A percentile compares a stretch with the other conserved stretches of the same genome.
Conservation (phyloP, 2,888 invertebrate genomes). For the Papilio protenor region DNA sequence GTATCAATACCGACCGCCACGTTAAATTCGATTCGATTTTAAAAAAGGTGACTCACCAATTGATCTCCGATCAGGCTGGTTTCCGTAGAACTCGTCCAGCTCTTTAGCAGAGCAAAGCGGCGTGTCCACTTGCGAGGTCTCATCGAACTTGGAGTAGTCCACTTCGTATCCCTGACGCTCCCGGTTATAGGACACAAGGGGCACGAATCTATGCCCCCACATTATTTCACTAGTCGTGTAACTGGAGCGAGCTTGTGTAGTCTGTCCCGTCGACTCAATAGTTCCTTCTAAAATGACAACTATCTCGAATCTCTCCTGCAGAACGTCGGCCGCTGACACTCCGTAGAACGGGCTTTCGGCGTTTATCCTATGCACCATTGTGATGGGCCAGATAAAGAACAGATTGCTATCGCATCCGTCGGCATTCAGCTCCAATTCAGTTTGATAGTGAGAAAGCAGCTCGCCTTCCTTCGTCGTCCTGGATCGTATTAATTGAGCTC, state of each 20-base stretch:
- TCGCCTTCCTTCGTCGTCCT: constrained; percentile 95
- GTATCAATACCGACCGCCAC: neutral
- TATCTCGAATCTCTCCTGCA: constrained; percentile 92
- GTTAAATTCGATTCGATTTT: neutral
- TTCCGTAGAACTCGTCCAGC: constrained; percentile 86
- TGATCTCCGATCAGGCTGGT: constrained; percentile 82
- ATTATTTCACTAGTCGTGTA: constrained; percentile 91
- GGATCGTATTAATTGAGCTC: constrained; percentile 92
- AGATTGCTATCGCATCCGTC: constrained; percentile 92
- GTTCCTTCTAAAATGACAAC: constrained; percentile 93
- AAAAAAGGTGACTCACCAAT: constrained; percentile 74
- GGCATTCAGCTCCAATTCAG: constrained; percentile 87
- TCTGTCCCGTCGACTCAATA: constrained; percentile 91
- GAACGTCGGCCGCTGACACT: constrained; percentile 92
- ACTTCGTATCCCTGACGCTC: constrained; percentile 90
- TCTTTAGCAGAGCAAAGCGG: constrained; percentile 90
- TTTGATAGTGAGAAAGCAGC: constrained; percentile 91
- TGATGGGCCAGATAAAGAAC: constrained; percentile 97
- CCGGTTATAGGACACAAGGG: constrained; percentile 89
- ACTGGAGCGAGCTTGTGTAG: constrained; percentile 90
- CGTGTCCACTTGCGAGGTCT: constrained; percentile 90
- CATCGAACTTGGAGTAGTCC: constrained; percentile 93
- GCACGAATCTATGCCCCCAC: constrained; percentile 92
- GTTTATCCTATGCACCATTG: constrained; percentile 94
- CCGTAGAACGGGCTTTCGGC: constrained; percentile 92